Evolutionary conservation across 2,888 invertebrate genomes (phyloP).

Genomic region (Helicoverpa assulta): DNA sequence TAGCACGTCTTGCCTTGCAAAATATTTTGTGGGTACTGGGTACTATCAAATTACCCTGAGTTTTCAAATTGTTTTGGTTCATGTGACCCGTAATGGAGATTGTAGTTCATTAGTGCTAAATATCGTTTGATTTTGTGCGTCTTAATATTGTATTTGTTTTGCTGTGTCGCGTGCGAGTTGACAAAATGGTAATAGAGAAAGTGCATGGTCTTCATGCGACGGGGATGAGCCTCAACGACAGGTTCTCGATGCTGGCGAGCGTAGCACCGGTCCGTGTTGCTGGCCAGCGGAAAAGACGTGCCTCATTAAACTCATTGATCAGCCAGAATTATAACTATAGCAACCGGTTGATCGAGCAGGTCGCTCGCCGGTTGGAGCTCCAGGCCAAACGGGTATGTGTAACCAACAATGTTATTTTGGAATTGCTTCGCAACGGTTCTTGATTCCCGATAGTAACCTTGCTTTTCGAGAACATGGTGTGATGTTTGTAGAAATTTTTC

Average conservation of each 20-base stretch:
- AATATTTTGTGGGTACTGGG: slow-evolving; percentile 29
- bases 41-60: slow-evolving; percentile 53
- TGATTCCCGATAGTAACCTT: neutral
- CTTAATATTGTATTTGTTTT: slow-evolving; percentile 48
- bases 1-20: slow-evolving; percentile 4
- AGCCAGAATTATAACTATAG: slow-evolving; percentile 67
- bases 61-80: neutral
- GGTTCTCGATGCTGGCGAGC: slow-evolving; percentile 76
- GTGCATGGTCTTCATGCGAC: slow-evolving; percentile 87
- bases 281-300: slow-evolving; percentile 60
- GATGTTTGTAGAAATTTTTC: neutral
- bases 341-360: slow-evolving; percentile 70
- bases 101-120: slow-evolving; percentile 28
- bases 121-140: slow-evolving; percentile 15
- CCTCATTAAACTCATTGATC: slow-evolving; percentile 58
- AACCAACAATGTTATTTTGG: neutral
- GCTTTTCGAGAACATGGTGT: neutral
- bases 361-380: slow-evolving; percentile 75
- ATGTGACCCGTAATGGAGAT: slow-evolving; percentile 42
- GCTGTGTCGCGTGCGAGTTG: slow-evolving; percentile 26
- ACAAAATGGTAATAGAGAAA: slow-evolving; percentile 80
- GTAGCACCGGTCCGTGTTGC: slow-evolving; percentile 56
- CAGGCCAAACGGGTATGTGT: slow-evolving; percentile 74
- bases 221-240: slow-evolving; percentile 75
- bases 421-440: no score